phyloP scores from a whole-genome alignment of 2,888 invertebrate genomes.

The Prenolepis imparis region DNA sequence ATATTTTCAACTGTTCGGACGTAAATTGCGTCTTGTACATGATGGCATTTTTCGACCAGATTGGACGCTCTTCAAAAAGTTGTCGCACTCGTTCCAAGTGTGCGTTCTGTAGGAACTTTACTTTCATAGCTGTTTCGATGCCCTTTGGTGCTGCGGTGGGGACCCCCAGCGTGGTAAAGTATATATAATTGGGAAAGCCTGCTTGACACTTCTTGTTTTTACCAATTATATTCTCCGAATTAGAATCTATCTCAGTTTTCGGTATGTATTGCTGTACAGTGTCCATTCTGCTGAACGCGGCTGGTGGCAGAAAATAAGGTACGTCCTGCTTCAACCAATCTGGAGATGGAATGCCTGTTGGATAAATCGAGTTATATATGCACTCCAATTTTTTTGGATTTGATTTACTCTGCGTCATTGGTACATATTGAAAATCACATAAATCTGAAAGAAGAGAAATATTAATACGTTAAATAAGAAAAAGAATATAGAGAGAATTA shows the following conservation, averaged over 20 bases:
- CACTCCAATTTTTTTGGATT: conserved; percentile 87
- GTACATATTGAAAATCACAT: conserved; percentile 97
- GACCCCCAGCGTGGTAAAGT: conserved; percentile 89
- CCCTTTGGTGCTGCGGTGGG: conserved; percentile 89
- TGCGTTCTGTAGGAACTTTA: conserved; percentile 84
- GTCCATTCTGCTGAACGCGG: conserved; percentile 93
- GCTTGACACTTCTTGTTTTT: conserved; percentile 87
- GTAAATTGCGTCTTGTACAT: conserved; percentile 89
- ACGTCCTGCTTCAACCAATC: conserved; percentile 88
- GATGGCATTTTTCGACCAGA: conserved; percentile 95
- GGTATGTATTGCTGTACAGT: conserved; percentile 85
- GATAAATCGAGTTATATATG: conserved; percentile 89
- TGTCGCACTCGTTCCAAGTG: conserved; percentile 83
- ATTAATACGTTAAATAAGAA: neutral
- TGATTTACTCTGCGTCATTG: conserved; percentile 88
- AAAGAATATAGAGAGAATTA: neutral
- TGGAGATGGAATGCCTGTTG: conserved; percentile 87
- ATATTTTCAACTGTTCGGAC: conserved; percentile 90
- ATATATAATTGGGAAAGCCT: conserved; percentile 89
- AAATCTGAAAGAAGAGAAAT: conserved; percentile 88
- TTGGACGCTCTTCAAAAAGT: conserved; percentile 94
- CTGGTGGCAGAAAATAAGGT: conserved; percentile 91
- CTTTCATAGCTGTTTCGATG: conserved; percentile 87
- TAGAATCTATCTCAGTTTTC: conserved; percentile 80
- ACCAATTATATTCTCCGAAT: conserved; percentile 86